Conservation (phyloP, 2,797 vertebrate species). For the Sebastes matsubarae region DNA sequence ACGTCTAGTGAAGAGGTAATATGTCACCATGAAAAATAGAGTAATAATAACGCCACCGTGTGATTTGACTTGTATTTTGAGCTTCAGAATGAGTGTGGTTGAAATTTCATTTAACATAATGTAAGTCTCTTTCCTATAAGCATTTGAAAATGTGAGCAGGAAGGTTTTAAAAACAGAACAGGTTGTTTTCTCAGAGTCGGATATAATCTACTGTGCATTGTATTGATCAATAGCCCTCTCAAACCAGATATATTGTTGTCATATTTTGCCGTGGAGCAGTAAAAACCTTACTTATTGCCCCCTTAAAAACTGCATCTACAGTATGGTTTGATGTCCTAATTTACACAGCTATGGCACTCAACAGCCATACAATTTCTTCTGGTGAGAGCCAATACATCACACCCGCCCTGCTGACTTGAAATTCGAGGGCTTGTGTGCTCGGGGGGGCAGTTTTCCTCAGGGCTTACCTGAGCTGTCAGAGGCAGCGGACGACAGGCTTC, state of each 20-base stretch:
- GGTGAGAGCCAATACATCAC: constrained; percentile 61
- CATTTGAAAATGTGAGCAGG: not conserved
- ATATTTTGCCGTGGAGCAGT: constrained; percentile 19
- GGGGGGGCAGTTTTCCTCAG: constrained; percentile 54
- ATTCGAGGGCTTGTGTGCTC: constrained; percentile 45
- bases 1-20: constrained; percentile 14
- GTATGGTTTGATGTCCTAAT: constrained; percentile 52
- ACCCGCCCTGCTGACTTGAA: constrained; percentile 38
- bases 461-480: constrained; percentile 72
- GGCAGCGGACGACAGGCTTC: constrained; percentile 61
- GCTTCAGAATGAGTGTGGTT: not conserved
- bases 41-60: not conserved
- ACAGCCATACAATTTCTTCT: constrained; percentile 32
- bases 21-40: constrained; percentile 31
- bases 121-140: not conserved
- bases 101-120: constrained; percentile 1
- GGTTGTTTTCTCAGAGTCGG: not conserved
- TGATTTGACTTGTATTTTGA: constrained; percentile 4
- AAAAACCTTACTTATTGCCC: constrained; percentile 31
- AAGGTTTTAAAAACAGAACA: not conserved
- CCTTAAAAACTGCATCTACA: constrained; percentile 10
- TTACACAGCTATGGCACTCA: constrained; percentile 39
- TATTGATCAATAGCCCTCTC: constrained; percentile 13
- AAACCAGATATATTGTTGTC: not conserved
- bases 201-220: not conserved